phyloP scores from a whole-genome alignment of 2,797 vertebrate species.

The Petrocephalus sullivani region DNA sequence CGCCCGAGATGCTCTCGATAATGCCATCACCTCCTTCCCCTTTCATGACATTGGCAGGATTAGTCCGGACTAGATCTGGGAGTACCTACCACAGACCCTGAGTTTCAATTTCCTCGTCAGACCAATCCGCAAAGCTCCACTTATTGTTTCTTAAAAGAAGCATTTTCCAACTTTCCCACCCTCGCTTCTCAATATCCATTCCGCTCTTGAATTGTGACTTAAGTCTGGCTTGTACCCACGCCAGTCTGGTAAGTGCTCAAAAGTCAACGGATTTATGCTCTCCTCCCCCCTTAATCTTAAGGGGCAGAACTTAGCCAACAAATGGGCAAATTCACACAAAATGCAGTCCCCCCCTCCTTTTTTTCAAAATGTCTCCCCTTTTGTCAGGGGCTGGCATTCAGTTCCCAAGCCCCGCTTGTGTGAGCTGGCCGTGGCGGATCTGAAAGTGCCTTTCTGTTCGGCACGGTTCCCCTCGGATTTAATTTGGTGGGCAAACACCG shows the following conservation, averaged over 20 bases:
- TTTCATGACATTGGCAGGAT: neutral
- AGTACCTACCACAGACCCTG: conserved; percentile 45
- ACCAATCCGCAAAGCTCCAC: conserved; percentile 41
- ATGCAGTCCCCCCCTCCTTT: conserved; percentile 39
- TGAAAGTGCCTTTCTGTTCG: conserved; percentile 58
- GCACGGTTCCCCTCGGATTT: conserved; percentile 53
- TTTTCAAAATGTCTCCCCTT: conserved; percentile 39
- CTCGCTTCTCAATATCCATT: conserved; percentile 52
- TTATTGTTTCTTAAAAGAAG: conserved; percentile 50
- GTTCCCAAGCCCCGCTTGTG: conserved; percentile 50
- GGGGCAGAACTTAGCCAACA: conserved; percentile 58
- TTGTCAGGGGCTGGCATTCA: conserved; percentile 52
- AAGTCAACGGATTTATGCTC: conserved; percentile 67
- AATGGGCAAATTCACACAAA: conserved; percentile 65
- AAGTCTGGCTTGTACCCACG: conserved; percentile 57
- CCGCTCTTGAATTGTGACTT: conserved; percentile 58
- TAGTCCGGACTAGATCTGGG: neutral
- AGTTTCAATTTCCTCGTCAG: conserved; percentile 46
- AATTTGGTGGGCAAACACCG: conserved; percentile 56
- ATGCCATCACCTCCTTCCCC: neutral
- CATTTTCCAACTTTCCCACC: conserved; percentile 64
- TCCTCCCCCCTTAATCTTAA: conserved; percentile 50
- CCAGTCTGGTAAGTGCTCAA: conserved; percentile 62
- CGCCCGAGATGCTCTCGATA: neutral
- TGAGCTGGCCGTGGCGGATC: conserved; percentile 48